Evolutionary conservation across 2,888 invertebrate genomes (phyloP).

Genomic region (Callimorpha dominula): DNA sequence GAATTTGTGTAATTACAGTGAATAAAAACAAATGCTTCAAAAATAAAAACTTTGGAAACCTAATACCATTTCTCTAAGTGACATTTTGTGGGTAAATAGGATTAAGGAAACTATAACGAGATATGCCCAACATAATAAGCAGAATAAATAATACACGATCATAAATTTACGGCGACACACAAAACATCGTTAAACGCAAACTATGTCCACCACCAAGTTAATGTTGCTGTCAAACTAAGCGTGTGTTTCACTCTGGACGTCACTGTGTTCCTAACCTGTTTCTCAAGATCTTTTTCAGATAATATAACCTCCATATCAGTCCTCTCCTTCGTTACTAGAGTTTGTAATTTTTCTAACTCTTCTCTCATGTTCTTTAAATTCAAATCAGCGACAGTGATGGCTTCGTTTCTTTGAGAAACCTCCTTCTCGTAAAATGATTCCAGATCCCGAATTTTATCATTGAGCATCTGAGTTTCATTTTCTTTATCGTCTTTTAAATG

Average conservation of each 20-base stretch:
- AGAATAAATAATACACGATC: not conserved
- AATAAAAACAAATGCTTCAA: not conserved
- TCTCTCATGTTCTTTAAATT: conserved; percentile 58
- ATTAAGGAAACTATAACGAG: not conserved
- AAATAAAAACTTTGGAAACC: conserved; percentile 1
- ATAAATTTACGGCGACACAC: conserved; percentile 8
- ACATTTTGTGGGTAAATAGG: not conserved
- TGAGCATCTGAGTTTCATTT: conserved; percentile 61
- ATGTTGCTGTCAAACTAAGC: conserved; percentile 36
- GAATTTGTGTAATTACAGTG: conserved; percentile 17
- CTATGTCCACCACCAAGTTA: conserved; percentile 43
- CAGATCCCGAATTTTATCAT: conserved; percentile 57
- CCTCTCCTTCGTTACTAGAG: conserved; percentile 64
- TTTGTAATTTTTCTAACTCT: conserved; percentile 62
- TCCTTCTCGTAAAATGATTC: conserved; percentile 51
- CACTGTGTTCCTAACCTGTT: conserved; percentile 72
- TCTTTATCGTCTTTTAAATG: conserved; percentile 59
- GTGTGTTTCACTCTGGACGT: conserved; percentile 46
- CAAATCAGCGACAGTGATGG: conserved; percentile 53
- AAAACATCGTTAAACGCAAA: conserved; percentile 19
- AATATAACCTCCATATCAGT: conserved; percentile 59
- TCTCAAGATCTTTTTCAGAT: conserved; percentile 66
- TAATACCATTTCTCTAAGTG: not conserved
- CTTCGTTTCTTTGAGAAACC: conserved; percentile 58
- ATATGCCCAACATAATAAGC: not conserved